These are phyloP conservation scores for Platorchestia sp. DNA, from an alignment of 1,140 invertebrate genomes.

Conservation along the genomic window DNA sequence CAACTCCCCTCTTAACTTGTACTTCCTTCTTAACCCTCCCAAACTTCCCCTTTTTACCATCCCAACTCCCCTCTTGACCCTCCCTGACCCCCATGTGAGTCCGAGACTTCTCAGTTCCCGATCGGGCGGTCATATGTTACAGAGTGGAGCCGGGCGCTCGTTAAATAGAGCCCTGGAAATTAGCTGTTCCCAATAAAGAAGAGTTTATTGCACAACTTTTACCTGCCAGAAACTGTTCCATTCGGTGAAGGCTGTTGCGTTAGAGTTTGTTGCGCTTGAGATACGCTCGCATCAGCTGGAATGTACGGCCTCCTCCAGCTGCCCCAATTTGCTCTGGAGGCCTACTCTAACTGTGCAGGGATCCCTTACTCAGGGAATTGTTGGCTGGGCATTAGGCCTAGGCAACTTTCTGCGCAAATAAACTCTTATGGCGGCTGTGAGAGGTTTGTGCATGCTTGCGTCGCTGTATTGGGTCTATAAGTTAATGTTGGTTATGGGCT, in stretches of 20 bases:
- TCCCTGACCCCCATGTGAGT: too few relatives aligned
- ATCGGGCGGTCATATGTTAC: background rate
- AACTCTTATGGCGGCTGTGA: background rate
- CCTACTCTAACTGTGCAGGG: background rate
- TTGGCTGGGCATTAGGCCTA: background rate
- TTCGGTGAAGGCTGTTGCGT: background rate
- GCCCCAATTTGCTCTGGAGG: background rate
- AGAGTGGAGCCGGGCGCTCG: background rate
- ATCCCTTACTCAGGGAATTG: background rate
- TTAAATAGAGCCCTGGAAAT: slow-evolving; percentile 18
- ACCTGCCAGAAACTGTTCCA: background rate
- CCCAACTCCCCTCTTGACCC: too few relatives aligned
- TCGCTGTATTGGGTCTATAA: background rate
- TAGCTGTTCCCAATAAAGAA: slow-evolving; percentile 36
- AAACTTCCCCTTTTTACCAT: too few relatives aligned
- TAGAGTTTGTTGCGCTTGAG: background rate
- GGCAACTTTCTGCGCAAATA: background rate
- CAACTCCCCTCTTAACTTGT: too few relatives aligned
- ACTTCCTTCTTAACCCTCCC: too few relatives aligned
- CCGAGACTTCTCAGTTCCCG: background rate
- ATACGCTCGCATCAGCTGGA: background rate
- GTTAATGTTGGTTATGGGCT: background rate
- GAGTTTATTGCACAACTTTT: slow-evolving; percentile 43
- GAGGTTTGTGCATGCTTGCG: background rate
- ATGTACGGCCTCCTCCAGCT: background rate